Evolutionary conservation across 2,797 vertebrate genomes (phyloP).

Genomic region (Ceryle rudis): DNA sequence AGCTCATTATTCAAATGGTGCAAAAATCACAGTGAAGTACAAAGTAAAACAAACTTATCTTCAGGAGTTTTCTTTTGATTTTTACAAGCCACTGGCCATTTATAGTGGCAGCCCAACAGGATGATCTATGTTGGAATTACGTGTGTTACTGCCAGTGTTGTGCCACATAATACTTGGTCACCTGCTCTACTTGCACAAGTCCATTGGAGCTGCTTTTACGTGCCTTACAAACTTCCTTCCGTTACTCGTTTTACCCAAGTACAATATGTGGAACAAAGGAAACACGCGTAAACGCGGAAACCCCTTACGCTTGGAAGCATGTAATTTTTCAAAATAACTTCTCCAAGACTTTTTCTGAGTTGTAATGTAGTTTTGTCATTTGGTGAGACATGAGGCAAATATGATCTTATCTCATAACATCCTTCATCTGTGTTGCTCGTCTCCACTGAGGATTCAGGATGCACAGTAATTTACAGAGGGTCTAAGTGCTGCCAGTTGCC

Average conservation of each 20-base stretch:
- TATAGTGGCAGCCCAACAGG: background rate
- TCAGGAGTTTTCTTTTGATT: background rate
- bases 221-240: background rate
- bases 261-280: background rate
- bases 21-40: background rate
- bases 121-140: rapidly evolving
- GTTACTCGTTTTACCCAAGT: background rate
- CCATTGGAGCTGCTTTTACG: background rate
- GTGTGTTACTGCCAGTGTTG: background rate
- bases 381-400: background rate
- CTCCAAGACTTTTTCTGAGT: background rate
- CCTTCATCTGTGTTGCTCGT: background rate
- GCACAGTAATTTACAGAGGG: background rate
- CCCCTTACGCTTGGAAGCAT: background rate
- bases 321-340: background rate
- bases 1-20: background rate
- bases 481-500: background rate
- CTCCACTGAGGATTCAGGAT: background rate
- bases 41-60: background rate
- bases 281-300: rapidly evolving
- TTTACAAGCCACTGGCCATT: background rate
- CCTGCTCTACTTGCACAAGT: background rate
- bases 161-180: background rate
- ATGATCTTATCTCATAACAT: background rate
- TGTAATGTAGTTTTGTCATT: background rate